Base-by-base conservation (phyloP, 37 sponge, comb jelly and placozoan species). In the Spongilla lacustris region DNA sequence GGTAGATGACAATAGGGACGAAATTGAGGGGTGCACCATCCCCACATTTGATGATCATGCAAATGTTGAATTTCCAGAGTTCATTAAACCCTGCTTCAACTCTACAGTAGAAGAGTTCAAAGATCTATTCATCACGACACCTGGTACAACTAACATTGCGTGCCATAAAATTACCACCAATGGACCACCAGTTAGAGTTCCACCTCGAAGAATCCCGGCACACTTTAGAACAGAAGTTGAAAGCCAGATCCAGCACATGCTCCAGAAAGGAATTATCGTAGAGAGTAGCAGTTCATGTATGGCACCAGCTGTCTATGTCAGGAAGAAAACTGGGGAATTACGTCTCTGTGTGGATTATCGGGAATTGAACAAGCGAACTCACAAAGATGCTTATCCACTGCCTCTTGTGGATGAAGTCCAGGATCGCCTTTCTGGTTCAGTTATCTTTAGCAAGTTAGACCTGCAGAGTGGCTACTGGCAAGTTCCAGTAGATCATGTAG, bases 381-480 rank as follows among this genome's bases (percentile, higher is more conserved):
- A 19, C 29, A 78, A 78, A 34, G 35, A 78, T 78, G 49, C 79
- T 46, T 48, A 78, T 19, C 46, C 85, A 73, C 36, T 90, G 32
- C 90, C 90, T 36, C 73, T 85, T 28, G 49, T 78, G 24, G 85
- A 90, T 79, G 80, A 85, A 36, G 74, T 90, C 12, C 80, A 78
- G 80, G 84, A 83, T 84, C 70, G 85, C 38, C 85, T 85, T 37
- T 69, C 77, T 33, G 85, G 85, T 24, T 34, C 75, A 36, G 71
- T 48, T 4, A 24, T n/a, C n/a, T 91, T 91, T 73, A 38, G 79
- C 19, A 89, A 24, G 21, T 73, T 88, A 17, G 88, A 92, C 69
- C 50, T 90, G 66, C 72, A 75, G 22, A 81, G 77, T 84, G 85
- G 81, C 10, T 89, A 84, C 73, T 89, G 87, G 84, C 94, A 90